Conservation (phyloP, 2,797 vertebrate species). For the Eptatretus atami region DNA sequence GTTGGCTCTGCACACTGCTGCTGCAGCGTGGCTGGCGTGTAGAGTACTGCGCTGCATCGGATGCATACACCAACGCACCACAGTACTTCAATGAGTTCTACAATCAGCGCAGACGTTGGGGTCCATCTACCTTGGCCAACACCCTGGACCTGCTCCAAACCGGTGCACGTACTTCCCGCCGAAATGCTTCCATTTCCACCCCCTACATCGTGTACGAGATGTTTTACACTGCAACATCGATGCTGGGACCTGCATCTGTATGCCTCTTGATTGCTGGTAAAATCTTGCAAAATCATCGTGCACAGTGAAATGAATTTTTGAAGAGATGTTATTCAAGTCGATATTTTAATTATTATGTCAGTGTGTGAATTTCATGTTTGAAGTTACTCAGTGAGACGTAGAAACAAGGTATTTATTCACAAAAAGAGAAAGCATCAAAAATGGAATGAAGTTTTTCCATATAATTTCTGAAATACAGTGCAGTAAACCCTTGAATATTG, state of each 20-base stretch:
- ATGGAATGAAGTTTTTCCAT: too few species aligned
- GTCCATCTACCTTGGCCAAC: conserved; percentile 32
- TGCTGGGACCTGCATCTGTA: conserved; percentile 35
- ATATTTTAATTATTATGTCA: too few species aligned
- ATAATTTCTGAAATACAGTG: too few species aligned
- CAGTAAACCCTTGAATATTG: too few species aligned
- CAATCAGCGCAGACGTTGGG: conserved; percentile 35
- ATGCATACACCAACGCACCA: conserved; percentile 35
- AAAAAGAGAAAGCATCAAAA: too few species aligned
- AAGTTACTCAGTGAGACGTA: too few species aligned
- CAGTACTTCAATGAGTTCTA: conserved; percentile 40
- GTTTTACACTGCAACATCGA: conserved; percentile 26
- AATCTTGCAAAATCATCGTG: background rate
- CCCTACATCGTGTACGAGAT: conserved; percentile 26
- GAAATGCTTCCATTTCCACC: conserved; percentile 25
- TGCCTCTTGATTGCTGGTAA: conserved; percentile 33
- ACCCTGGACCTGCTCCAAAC: conserved; percentile 29
- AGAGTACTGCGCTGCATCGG: conserved; percentile 35
- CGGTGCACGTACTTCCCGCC: conserved; percentile 19
- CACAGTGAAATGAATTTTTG: conserved; percentile 2
- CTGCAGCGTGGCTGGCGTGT: conserved; percentile 37
- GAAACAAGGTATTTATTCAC: too few species aligned
- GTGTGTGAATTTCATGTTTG: too few species aligned
- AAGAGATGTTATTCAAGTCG: too few species aligned
- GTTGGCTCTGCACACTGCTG: conserved; percentile 34